Conservation (phyloP, 2,797 vertebrate species). For the Cetoscarus ocellatus region DNA sequence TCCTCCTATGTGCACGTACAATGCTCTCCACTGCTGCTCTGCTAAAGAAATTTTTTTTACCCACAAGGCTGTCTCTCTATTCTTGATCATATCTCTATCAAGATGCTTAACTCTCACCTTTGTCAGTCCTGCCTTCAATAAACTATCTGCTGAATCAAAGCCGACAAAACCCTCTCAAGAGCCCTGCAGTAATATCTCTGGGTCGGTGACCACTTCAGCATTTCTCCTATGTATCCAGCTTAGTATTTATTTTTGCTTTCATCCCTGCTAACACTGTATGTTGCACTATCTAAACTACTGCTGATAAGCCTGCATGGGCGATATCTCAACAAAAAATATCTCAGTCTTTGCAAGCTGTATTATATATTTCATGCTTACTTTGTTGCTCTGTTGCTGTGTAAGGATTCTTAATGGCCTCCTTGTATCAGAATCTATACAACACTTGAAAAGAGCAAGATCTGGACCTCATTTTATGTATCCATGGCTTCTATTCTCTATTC, state of each 20-base stretch:
- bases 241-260: slow-evolving; percentile 9
- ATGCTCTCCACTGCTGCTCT: slow-evolving; percentile 13
- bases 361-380: slow-evolving; percentile 67
- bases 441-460: slow-evolving; percentile 52
- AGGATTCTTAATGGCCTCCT: slow-evolving; percentile 63
- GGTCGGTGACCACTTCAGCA: slow-evolving; percentile 22
- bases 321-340: slow-evolving; percentile 48
- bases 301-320: slow-evolving; percentile 23
- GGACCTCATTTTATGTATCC: slow-evolving; percentile 25
- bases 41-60: slow-evolving; percentile 2
- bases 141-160: slow-evolving; percentile 38
- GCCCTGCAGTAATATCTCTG: slow-evolving; percentile 29
- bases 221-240: slow-evolving; percentile 21
- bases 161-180: slow-evolving; percentile 41
- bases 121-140: slow-evolving; percentile 33
- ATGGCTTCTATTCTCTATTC: neutral
- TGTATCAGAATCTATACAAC: slow-evolving; percentile 48
- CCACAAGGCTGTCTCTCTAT: slow-evolving; percentile 19
- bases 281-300: slow-evolving; percentile 30
- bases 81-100: slow-evolving; percentile 47
- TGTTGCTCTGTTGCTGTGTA: slow-evolving; percentile 62
- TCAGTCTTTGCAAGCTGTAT: slow-evolving; percentile 42
- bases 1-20: slow-evolving; percentile 1
- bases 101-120: slow-evolving; percentile 62
- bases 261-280: slow-evolving; percentile 10